A percentile compares a stretch with the other conserved stretches of the same genome.
Evolutionary conservation across 2,888 invertebrate species (phyloP).

Genomic region (Acronicta leporina): DNA sequence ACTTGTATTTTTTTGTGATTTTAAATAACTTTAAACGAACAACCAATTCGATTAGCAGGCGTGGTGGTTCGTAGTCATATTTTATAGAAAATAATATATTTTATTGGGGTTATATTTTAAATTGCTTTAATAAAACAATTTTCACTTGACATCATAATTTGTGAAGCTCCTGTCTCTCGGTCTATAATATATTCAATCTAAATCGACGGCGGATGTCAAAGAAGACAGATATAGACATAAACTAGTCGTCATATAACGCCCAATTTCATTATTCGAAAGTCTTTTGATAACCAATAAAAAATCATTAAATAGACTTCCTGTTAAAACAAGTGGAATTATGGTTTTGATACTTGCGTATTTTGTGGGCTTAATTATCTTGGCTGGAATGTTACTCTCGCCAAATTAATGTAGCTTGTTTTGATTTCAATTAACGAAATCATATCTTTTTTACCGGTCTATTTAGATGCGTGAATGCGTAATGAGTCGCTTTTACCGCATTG

Average conservation of each 20-base stretch:
- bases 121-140: slow-evolving; percentile 6
- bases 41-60: not conserved
- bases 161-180: slow-evolving; percentile 37
- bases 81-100: not conserved
- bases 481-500: not conserved
- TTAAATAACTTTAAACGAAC: not conserved
- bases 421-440: slow-evolving; percentile 42
- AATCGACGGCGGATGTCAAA: slow-evolving; percentile 65
- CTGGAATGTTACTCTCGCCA: slow-evolving; percentile 49
- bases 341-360: slow-evolving; percentile 51
- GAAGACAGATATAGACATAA: slow-evolving; percentile 59
- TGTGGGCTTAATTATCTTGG: slow-evolving; percentile 46
- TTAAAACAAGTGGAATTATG: slow-evolving; percentile 58
- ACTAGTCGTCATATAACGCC: slow-evolving; percentile 61
- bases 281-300: slow-evolving; percentile 73
- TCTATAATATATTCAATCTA: slow-evolving; percentile 58
- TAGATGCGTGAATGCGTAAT: slow-evolving; percentile 1
- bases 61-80: slow-evolving; percentile 1
- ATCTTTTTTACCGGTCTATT: slow-evolving; percentile 28
- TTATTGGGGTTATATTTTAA: not conserved
- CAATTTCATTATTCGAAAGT: slow-evolving; percentile 73
- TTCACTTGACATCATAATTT: slow-evolving; percentile 22
- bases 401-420: slow-evolving; percentile 41
- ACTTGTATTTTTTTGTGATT: no score
- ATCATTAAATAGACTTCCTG: slow-evolving; percentile 80